phyloP scores from a whole-genome alignment of 2,113 vertebrate species.

The Grammomys surdaster region DNA sequence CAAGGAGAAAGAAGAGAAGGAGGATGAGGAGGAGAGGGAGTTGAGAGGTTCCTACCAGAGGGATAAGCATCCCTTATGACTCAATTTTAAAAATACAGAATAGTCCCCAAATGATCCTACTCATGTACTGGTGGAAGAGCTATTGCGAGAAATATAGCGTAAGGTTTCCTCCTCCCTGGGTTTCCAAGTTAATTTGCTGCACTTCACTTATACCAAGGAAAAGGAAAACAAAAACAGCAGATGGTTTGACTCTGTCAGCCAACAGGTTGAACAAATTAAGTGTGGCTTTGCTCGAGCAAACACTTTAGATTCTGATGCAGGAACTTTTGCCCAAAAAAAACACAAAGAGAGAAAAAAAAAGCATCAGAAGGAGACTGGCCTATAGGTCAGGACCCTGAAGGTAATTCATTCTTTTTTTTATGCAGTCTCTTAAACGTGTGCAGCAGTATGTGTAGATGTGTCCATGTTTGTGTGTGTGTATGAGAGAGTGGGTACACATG shows the following conservation, averaged over 20 bases:
- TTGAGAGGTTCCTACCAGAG: background rate
- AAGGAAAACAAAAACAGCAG: background rate
- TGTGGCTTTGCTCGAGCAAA: conserved; percentile 63
- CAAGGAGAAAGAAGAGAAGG: background rate
- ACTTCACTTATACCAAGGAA: background rate
- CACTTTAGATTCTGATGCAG: conserved; percentile 64
- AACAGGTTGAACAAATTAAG: conserved; percentile 64
- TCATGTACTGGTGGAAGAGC: background rate
- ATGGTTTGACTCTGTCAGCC: conserved; percentile 62
- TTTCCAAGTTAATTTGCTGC: conserved; percentile 6
- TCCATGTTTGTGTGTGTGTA: background rate
- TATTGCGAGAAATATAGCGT: background rate
- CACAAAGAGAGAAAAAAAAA: background rate
- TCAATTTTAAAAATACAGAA: background rate
- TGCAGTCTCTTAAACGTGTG: background rate
- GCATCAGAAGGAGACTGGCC: conserved; percentile 63
- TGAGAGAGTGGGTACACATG: background rate
- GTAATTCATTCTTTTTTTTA: background rate
- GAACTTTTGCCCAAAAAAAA: conserved; percentile 72
- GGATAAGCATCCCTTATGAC: background rate
- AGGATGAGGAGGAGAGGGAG: background rate
- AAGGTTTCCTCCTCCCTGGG: background rate
- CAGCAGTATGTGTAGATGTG: background rate
- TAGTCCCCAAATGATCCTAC: background rate
- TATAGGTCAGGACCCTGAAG: conserved; percentile 48